Percentiles rank a stretch among this genome's conserved stretches.
Conservation (phyloP, 1,140 invertebrate species). For the Drosophila varians region DNA sequence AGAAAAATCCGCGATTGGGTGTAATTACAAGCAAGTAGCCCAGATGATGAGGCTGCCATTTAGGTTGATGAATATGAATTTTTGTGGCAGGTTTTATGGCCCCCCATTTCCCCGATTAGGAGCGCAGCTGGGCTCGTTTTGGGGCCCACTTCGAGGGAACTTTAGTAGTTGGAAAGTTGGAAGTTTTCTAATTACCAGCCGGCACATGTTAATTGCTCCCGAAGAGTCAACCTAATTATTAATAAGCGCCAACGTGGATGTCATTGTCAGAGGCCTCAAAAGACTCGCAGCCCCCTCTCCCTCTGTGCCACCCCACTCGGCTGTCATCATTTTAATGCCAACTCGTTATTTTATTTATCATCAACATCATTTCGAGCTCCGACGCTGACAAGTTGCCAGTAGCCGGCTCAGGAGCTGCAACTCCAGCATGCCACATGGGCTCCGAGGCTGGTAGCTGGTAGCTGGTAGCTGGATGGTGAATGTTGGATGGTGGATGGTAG, state of each 20-base stretch:
- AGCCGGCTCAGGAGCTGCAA: constrained; percentile 45
- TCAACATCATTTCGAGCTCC: constrained; percentile 74
- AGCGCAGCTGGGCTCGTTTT: constrained; percentile 24
- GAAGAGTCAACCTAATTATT: constrained; percentile 74
- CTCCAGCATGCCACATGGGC: neutral
- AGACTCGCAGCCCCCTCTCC: neutral
- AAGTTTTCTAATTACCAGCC: constrained; percentile 68
- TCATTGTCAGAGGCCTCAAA: constrained; percentile 59
- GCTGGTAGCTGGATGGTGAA: too few species aligned
- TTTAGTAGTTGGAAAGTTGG: constrained; percentile 41
- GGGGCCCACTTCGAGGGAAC: neutral
- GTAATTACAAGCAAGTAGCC: constrained; percentile 53
- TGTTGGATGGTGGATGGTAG: neutral
- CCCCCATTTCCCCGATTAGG: neutral
- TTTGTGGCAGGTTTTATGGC: constrained; percentile 53
- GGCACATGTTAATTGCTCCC: constrained; percentile 32
- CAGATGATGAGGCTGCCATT: constrained; percentile 48
- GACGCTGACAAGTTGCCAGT: constrained; percentile 68
- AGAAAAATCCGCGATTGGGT: constrained; percentile 33
- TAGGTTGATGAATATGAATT: constrained; percentile 71
- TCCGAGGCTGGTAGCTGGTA: neutral
- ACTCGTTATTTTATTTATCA: constrained; percentile 81
- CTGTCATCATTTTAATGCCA: constrained; percentile 81
- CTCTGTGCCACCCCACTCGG: constrained; percentile 11
- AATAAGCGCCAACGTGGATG: constrained; percentile 74